Conservation (phyloP, 2,888 invertebrate species). For the Phaonia tiefii region DNA sequence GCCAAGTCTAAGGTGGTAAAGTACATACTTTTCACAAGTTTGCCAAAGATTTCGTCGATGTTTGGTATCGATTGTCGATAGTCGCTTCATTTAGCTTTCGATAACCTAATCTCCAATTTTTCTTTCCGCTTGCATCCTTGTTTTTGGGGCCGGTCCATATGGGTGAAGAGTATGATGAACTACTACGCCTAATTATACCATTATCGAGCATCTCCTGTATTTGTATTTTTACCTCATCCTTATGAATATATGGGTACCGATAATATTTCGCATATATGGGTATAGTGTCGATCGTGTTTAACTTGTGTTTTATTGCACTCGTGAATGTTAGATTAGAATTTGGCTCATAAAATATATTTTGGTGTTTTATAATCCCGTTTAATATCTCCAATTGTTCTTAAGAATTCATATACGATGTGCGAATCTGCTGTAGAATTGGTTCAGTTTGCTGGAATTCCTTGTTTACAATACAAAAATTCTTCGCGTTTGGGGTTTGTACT, state of each 20-base stretch:
- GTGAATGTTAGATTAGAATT: conserved; percentile 42
- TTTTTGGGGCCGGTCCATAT: conserved; percentile 45
- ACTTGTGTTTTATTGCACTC: conserved; percentile 42
- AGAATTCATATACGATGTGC: conserved; percentile 33
- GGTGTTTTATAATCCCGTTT: conserved; percentile 21
- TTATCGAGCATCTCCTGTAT: conserved; percentile 57
- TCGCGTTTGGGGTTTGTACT: neutral
- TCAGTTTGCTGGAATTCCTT: neutral
- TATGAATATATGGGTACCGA: conserved; percentile 48
- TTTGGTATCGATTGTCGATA: conserved; percentile 47
- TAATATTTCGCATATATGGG: conserved; percentile 46
- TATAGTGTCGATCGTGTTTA: conserved; percentile 25
- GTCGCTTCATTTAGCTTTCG: conserved; percentile 48
- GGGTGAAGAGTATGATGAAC: conserved; percentile 46
- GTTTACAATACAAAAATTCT: too few relatives aligned
- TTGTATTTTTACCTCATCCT: conserved; percentile 44
- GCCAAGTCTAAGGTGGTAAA: too few relatives aligned
- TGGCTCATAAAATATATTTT: too few relatives aligned
- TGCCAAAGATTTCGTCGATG: conserved; percentile 54
- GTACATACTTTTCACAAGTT: conserved; percentile 42
- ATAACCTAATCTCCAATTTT: conserved; percentile 53
- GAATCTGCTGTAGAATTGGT: conserved; percentile 26
- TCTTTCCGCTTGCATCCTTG: conserved; percentile 50
- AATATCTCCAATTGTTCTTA: conserved; percentile 25
- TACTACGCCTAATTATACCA: conserved; percentile 50